Evolutionary conservation across 2,113 vertebrate genomes (phyloP), one percentile per base, ranked within the genome.

Genomic region (Aspidoscelis tigris): DNA sequence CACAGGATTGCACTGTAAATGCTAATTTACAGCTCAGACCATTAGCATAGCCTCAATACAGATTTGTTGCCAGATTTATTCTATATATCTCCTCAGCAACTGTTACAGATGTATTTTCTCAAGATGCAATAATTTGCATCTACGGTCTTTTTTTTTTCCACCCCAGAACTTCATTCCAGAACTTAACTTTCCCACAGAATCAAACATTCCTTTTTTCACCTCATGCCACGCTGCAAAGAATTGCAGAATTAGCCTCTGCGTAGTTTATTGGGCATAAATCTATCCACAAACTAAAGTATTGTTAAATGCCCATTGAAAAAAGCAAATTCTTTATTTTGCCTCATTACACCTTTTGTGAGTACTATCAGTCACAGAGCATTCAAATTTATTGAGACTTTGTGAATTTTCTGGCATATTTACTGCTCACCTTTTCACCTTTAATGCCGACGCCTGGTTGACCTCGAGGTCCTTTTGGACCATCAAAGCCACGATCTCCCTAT

Each of bases 351-450:
- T 85, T 94, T 92, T 95, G 90, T 88, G 88, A 74, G 64, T 81
- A 86, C n/a, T 90, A 91, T 84, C 76, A 87, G 85, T 55, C n/a
- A 65, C 82, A 20, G 72, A 53, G 80, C 84, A 75, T 72, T 65
- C 70, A 80, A 33, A 66, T 88, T 86, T 86, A 76, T 69, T 78
- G 75, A 39, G 72, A 82, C 79, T 91, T 86, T 81, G 39, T 84
- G 83, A 93, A 88, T 50, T 78, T 73, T 22, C 83, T 92, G 78
- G 76, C 79, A 43, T 85, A 92, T 95, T 95, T 96, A 95, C 69
- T 90, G 87, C 95, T 94, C 73, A 98, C 98, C 97, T 95, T 97
- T 90, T 98, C 96, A 94, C 97, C 98, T 95, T 98, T 98, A 91
- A 96, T 96, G 93, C 96, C 95, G 83, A 87, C 92, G 55, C 97